Percentiles rank a stretch among this genome's conserved stretches.
phyloP scores from a whole-genome alignment of 2,888 invertebrate species.

The Fragum fragum region DNA sequence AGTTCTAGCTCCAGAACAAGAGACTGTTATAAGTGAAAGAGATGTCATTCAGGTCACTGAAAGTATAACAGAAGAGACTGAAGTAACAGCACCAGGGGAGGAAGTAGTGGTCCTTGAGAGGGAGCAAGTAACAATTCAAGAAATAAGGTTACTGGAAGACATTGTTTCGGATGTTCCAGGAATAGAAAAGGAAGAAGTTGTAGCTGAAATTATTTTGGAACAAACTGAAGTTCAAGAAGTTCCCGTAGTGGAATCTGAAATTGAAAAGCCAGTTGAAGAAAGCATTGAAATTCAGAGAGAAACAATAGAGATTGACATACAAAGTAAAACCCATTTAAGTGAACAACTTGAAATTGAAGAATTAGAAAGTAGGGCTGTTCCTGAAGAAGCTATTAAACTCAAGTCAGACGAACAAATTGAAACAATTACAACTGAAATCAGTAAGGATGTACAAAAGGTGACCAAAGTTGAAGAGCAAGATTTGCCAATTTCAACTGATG shows the following conservation, averaged over 20 bases:
- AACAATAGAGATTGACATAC: constrained; percentile 37
- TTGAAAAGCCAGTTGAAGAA: constrained; percentile 67
- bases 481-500: constrained; percentile 63
- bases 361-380: constrained; percentile 40
- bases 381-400: constrained; percentile 41
- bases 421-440: constrained; percentile 24
- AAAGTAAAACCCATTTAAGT: constrained; percentile 33
- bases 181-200: constrained; percentile 43
- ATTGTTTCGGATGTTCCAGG: constrained; percentile 17
- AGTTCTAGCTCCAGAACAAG: constrained; percentile 63
- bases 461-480: constrained; percentile 46
- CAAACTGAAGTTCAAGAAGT: constrained; percentile 29
- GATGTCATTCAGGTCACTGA: constrained; percentile 65
- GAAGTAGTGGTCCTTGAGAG: constrained; percentile 56
- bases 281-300: constrained; percentile 45
- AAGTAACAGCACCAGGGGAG: constrained; percentile 40
- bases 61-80: constrained; percentile 45
- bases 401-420: constrained; percentile 29
- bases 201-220: background rate
- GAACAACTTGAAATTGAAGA: constrained; percentile 10
- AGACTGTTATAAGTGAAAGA: constrained; percentile 65
- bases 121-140: constrained; percentile 49
- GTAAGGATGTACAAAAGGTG: constrained; percentile 32
- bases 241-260: constrained; percentile 42
- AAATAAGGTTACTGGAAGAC: constrained; percentile 37